Base-by-base conservation (phyloP, 2,113 vertebrate genomes). In the Megalops atlanticus region DNA sequence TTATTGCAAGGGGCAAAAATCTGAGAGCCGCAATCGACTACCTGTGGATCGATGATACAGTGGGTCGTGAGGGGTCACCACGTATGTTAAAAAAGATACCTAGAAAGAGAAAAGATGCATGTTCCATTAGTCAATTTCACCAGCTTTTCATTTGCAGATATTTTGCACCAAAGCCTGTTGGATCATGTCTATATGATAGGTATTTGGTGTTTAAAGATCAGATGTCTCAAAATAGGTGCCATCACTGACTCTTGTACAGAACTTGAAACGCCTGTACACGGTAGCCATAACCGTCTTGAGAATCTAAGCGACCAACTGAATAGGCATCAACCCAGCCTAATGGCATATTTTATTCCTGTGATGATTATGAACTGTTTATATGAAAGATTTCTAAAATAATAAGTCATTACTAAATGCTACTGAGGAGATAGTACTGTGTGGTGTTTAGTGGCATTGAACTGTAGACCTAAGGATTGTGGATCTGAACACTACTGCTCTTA, bases 1-100 rank as follows among this genome's bases (percentile, higher is more conserved):
- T 94, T 94, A 92, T 92, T 86, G 90, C 90, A 87, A 87, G 83
- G 86, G 88, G 35, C 86, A 83, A 79, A 45, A 87, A 86, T 89
- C 86, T 85, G 87, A 92, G 87, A 87, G 87, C 84, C 36, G 77
- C 86, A 88, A 91, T 90, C 82, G 82, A 86, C 85, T 83, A 91
- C 84, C 89, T 85, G 83, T 72, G 82, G 90, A 92, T 91, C 83
- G 87, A 89, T 92, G 84, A 84, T 54, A 47, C 84, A 54, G 86
- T 86, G 87, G 86, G 88, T 89, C 83, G 85, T 82, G 79, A 83
- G 83, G 85, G 82, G 85, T 89, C 81, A 84, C 71, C 83, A 72
- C 78, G 47, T 80, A 81, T 84, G 80, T 86, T 82, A 83, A 82
- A 88, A 86, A 87, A 77, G 70, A 84, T 76, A 49, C 52, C 45